Percentiles rank a stretch among this genome's conserved stretches.
phyloP scores from a whole-genome alignment of 2,113 vertebrate genomes.

The Hemibates koningsi region DNA sequence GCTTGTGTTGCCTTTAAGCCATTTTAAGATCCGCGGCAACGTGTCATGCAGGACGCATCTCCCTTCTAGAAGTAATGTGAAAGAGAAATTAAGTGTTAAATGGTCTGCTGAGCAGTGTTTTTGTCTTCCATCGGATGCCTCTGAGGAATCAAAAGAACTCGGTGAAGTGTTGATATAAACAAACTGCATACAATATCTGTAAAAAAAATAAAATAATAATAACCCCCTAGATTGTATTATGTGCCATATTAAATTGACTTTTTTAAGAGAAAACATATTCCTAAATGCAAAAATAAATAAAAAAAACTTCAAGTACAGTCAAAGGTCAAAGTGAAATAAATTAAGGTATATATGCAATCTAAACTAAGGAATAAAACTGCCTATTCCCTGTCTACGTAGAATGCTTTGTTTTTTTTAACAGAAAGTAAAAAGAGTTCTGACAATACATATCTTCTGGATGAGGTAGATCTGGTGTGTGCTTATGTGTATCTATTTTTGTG shows the following conservation, averaged over 20 bases:
- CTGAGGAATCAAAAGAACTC: neutral
- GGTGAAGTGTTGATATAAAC: neutral
- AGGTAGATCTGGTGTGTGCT: neutral
- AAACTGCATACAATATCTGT: neutral
- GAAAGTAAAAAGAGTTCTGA: neutral
- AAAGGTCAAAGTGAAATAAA: neutral
- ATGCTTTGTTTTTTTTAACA: neutral
- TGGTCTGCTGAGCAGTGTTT: neutral
- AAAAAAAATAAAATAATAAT: neutral
- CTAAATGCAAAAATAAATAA: neutral
- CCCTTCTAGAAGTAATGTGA: neutral
- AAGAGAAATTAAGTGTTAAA: neutral
- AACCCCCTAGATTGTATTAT: neutral
- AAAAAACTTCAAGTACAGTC: neutral
- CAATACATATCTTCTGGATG: neutral
- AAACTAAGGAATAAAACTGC: neutral
- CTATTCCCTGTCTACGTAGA: neutral
- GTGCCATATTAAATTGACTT: neutral
- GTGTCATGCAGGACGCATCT: neutral
- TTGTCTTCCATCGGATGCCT: neutral
- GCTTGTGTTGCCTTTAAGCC: neutral
- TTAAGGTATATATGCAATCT: neutral
- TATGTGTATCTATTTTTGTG: neutral
- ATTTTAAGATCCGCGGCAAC: neutral
- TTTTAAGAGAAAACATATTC: neutral